A percentile compares a stretch with the other conserved stretches of the same genome.
phyloP scores from a whole-genome alignment of 2,113 vertebrate species.

The Pomatostomus ruficeps region DNA sequence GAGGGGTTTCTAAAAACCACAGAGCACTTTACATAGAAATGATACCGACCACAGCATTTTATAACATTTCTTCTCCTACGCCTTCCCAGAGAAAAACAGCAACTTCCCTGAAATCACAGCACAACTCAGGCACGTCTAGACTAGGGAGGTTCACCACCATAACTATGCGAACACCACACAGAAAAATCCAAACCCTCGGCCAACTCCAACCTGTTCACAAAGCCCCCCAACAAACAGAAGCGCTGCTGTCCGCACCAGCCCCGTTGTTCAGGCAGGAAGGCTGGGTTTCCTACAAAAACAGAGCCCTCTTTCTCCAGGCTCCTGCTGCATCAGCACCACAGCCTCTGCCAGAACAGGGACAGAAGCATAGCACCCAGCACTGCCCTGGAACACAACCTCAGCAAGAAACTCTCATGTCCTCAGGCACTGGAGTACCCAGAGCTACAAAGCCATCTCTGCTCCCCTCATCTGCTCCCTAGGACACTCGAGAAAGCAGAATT shows the following conservation, averaged over 20 bases:
- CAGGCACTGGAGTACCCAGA: neutral
- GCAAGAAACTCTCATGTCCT: neutral
- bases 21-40: neutral
- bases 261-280: neutral
- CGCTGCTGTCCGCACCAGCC: neutral
- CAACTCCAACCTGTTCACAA: neutral
- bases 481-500: neutral
- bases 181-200: neutral
- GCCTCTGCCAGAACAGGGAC: neutral
- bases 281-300: neutral
- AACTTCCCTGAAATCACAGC: neutral
- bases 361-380: neutral
- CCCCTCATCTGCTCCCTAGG: neutral
- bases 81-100: neutral
- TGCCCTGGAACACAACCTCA: neutral
- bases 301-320: neutral
- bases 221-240: neutral
- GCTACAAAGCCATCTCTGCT: neutral
- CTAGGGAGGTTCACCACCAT: neutral
- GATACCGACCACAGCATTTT: neutral
- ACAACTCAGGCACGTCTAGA: neutral
- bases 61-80: neutral
- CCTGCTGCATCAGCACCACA: neutral
- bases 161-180: neutral
- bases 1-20: neutral